These are phyloP conservation scores for Acrossocheilus fasciatus DNA, from an alignment of 2,797 vertebrate species.

Conservation along the genomic window DNA sequence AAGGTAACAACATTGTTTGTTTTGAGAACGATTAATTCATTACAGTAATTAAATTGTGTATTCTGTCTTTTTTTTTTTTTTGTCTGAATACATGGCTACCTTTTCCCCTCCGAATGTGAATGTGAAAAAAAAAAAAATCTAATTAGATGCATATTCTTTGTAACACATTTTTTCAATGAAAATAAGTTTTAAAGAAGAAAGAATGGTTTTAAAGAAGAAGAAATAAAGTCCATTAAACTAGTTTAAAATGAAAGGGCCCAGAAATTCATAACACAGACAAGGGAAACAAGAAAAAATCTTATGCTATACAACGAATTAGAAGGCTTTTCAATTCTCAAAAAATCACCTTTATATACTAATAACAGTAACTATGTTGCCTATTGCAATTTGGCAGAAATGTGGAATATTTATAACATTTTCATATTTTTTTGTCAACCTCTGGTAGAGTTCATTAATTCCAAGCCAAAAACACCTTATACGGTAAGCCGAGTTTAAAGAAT, in stretches of 20 bases:
- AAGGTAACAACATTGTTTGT: constrained; percentile 77
- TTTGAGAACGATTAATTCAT: background rate
- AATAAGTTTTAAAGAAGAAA: background rate
- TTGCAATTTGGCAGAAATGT: too few species aligned
- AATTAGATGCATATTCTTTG: background rate
- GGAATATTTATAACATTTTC: background rate
- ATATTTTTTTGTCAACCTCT: too few species aligned
- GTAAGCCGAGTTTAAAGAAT: too few species aligned
- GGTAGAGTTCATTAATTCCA: too few species aligned
- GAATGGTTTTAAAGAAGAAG: too few species aligned
- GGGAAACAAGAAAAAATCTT: too few species aligned
- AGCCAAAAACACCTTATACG: too few species aligned
- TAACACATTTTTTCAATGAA: background rate
- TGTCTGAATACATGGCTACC: background rate
- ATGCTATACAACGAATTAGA: background rate
- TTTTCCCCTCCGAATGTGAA: background rate
- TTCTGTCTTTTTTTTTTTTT: background rate
- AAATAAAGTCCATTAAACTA: background rate
- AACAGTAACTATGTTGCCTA: too few species aligned
- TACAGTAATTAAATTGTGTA: background rate
- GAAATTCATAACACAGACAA: too few species aligned
- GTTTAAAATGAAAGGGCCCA: too few species aligned
- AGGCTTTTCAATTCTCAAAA: too few species aligned
- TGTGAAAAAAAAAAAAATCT: background rate
- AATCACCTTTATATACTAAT: background rate